Base-by-base conservation (phyloP, 2,797 vertebrate species). In the Liparis tanakae region DNA sequence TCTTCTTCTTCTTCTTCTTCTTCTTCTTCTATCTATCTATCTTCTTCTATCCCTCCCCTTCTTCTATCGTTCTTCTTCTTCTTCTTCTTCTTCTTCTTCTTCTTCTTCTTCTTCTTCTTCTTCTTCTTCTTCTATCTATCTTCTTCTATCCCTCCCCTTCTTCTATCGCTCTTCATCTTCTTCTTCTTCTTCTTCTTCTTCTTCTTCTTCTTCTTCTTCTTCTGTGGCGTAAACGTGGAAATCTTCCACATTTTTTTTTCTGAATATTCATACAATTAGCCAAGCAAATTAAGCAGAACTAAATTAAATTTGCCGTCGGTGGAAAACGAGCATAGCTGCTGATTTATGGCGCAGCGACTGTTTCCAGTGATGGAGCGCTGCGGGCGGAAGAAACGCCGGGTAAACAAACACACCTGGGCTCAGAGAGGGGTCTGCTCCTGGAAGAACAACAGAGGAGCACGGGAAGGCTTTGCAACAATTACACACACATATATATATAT, bases 251-350 rank as follows among this genome's bases (percentile, higher is more conserved):
- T 85, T 86, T 88, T 81, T 85, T 86, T 88, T 91, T 82, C 25
- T 93, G 85, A 92, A 93, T 92, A 91, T 89, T 81, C 87, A 92
- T 85, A 81, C 84, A 92, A 90, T 94, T 92, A 91, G 87, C 81
- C 76, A 67, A 81, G 79, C 73, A 88, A 92, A 92, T 92, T 92
- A 92, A 87, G 90, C 87, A 88, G 87, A 90, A 84, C 88, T 77
- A 82, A 92, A 91, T 91, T 71, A 90, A 94, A 93, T 88, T 30
- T 30, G 68, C 64, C 83, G 57, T 76, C 77, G 77, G 82, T 87
- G 80, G 79, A 90, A 30, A 91, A 89, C 81, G 85, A 87, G 83
- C 84, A 61, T 72, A 22, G 84, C 82, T 78, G 85, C 67, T 86
- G 88, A 92, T 92, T 91, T 88, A 89, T 91, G 78, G 82, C 37